Base-by-base conservation (phyloP, 2,113 vertebrate species). In the Ptilonorhynchus violaceus region DNA sequence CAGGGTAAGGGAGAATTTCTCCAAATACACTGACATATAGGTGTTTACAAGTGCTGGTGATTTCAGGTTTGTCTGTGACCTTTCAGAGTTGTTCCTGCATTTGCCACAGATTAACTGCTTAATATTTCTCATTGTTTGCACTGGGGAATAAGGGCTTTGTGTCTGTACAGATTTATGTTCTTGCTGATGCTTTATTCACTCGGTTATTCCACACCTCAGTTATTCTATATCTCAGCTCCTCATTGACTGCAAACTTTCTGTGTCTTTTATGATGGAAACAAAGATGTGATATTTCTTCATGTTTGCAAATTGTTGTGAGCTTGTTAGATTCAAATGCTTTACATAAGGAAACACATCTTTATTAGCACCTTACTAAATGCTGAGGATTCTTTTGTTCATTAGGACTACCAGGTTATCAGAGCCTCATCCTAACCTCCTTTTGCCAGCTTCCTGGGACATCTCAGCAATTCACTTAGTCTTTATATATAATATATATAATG, bases 51-150 rank as follows among this genome's bases (percentile, higher is more conserved):
- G 19, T 75, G 47, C 42, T 91, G 73, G 30, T 84, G 84, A 92
- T 89, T 96, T 92, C 69, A 87, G 46, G 44, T 89, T 93, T 95
- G 47, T 56, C 33, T 49, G 49, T 83, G 93, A 93, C 86, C 68
- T 95, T 92, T 89, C 28, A 35, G 67, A 76, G 30, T 77, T 80
- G 44, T 62, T 93, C 22, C n/a, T 92, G 39, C 41, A 46, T 81
- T 84, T 94, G 33, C 35, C 23, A 9, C 37, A 59, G 60, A 44
- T 46, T 14, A 20, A 74, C 63, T 74, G 68, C 77, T 91, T 68
- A 49, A 46, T 39, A 44, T 78, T 90, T 92, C 69, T 80, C 42
- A 20, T 24, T 79, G 23, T 66, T 95, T 84, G 59, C 75, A n/a
- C 5, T 10, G 37, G n/a, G 31, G 74, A 84, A 7, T 73, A 56